Percentiles rank a stretch among this genome's conserved stretches.
Evolutionary conservation across 37 sponge, comb jelly and placozoan species (phyloP).

Genomic region (Geodia barretti): DNA sequence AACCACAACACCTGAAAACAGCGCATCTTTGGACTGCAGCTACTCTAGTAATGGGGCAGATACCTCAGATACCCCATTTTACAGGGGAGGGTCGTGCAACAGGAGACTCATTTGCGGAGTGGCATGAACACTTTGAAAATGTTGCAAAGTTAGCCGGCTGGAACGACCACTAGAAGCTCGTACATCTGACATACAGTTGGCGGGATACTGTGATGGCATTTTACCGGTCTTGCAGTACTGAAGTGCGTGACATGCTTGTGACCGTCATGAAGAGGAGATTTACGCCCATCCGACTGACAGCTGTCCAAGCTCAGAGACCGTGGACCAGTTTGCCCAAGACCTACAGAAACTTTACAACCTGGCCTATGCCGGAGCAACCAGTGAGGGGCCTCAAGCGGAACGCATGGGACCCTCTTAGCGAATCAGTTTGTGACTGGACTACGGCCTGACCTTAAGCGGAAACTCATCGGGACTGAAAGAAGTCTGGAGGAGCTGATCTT

Average conservation of each 20-base stretch:
- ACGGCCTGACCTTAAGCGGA: slow-evolving; percentile 10
- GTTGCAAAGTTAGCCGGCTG: slow-evolving; percentile 18
- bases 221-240: slow-evolving; percentile 29
- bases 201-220: slow-evolving; percentile 29
- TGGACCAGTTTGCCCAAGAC: slow-evolving; percentile 44
- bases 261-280: slow-evolving; percentile 28
- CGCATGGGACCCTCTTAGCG: slow-evolving; percentile 25
- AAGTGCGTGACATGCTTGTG: slow-evolving; percentile 12
- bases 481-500: slow-evolving; percentile 15
- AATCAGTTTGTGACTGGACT: slow-evolving; percentile 38
- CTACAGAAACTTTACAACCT: slow-evolving; percentile 14
- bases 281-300: slow-evolving; percentile 30
- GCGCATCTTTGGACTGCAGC: too few species aligned
- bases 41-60: slow-evolving; percentile 11
- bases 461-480: slow-evolving; percentile 25
- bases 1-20: too few species aligned
- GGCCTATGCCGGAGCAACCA: slow-evolving; percentile 6
- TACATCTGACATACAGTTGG: slow-evolving; percentile 25
- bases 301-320: slow-evolving; percentile 36
- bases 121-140: slow-evolving; percentile 46
- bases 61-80: slow-evolving; percentile 29
- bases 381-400: slow-evolving; percentile 29
- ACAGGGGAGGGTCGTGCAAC: slow-evolving; percentile 15
- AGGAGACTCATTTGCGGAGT: slow-evolving; percentile 21
- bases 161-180: slow-evolving; percentile 27